Evolutionary conservation across 2,113 vertebrate species (phyloP).

Genomic region (Romanogobio albipinnatus): DNA sequence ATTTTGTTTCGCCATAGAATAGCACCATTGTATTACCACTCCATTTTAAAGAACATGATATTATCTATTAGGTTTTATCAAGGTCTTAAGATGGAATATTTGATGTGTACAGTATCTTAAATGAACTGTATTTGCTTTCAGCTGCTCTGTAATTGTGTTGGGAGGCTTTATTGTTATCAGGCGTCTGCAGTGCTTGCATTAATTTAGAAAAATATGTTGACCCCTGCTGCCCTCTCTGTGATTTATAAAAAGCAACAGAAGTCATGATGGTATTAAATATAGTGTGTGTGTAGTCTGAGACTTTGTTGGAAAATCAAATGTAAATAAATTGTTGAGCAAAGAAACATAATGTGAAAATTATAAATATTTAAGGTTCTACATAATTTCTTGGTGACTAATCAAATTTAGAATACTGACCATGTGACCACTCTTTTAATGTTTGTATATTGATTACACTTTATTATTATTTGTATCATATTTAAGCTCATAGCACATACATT

Average conservation of each 20-base stretch:
- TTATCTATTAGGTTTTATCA: background rate
- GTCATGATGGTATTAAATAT: background rate
- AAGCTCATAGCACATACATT: no score
- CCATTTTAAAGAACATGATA: background rate
- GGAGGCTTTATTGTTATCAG: background rate
- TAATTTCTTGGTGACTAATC: background rate
- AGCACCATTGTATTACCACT: background rate
- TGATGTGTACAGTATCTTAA: background rate
- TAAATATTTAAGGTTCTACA: background rate
- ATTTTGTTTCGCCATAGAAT: background rate
- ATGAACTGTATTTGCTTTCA: background rate
- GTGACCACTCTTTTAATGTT: background rate
- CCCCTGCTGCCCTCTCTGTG: background rate
- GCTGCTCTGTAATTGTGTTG: background rate
- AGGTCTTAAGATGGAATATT: background rate
- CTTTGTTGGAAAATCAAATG: background rate
- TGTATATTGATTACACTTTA: no score
- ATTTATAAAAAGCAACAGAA: background rate
- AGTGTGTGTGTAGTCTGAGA: background rate
- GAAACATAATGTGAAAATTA: background rate
- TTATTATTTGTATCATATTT: background rate
- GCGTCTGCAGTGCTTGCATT: background rate
- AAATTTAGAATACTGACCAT: background rate
- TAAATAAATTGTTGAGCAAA: background rate
- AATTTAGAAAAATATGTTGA: background rate